phyloP scores from a whole-genome alignment of 2,113 vertebrate genomes.

The Cochlearius cochlearius region DNA sequence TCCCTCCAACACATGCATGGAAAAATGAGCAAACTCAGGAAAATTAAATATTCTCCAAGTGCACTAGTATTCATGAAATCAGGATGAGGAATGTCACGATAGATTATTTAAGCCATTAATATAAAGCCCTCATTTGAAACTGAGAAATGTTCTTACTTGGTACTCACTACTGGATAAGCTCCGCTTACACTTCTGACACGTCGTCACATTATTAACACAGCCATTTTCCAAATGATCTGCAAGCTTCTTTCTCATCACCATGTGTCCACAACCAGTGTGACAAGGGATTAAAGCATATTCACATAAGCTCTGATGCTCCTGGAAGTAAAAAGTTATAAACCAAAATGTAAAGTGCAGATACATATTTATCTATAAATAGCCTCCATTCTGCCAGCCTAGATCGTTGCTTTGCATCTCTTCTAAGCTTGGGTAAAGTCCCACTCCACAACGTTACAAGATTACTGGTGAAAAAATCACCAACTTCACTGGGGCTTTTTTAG shows the following conservation, averaged over 20 bases:
- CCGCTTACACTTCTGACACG: constrained; percentile 55
- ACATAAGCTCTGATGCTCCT: constrained; percentile 77
- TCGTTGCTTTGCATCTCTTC: neutral
- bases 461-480: neutral
- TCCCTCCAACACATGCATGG: neutral
- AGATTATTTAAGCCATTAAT: neutral
- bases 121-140: neutral
- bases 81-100: neutral
- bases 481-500: neutral
- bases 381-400: neutral
- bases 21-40: neutral
- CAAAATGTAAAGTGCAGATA: neutral
- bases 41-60: neutral
- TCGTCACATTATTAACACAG: constrained; percentile 65
- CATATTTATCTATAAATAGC: neutral
- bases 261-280: constrained; percentile 73
- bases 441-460: neutral
- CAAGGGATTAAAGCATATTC: constrained; percentile 75
- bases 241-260: constrained; percentile 72
- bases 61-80: neutral
- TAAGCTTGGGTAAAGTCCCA: neutral
- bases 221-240: constrained; percentile 73
- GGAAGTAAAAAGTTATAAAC: neutral
- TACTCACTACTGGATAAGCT: constrained; percentile 44
- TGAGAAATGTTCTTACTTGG: constrained; percentile 52